Conservation (phyloP, 2,888 invertebrate species). For the Clanis bilineata region DNA sequence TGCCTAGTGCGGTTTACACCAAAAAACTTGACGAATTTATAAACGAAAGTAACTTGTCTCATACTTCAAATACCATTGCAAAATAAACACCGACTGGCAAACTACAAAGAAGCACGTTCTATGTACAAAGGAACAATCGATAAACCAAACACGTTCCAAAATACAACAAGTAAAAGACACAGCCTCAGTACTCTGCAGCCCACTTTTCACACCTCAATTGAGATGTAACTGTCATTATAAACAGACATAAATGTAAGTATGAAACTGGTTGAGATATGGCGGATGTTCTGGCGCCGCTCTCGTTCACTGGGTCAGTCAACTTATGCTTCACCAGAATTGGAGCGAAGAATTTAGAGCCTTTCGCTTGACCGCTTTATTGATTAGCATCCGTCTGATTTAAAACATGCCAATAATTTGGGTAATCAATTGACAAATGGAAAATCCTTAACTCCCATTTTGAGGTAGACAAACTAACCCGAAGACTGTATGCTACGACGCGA, state of each 20-base stretch:
- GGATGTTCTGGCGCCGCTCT: constrained; percentile 21
- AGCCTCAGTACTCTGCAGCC: background rate
- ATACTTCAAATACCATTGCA: no score
- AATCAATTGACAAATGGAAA: no score
- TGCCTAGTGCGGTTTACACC: no score
- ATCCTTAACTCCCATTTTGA: no score
- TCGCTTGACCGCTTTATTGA: constrained; percentile 19
- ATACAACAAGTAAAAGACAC: background rate
- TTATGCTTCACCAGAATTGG: constrained; percentile 20
- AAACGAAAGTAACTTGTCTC: no score
- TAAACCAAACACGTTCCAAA: background rate
- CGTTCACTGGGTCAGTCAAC: constrained; percentile 27
- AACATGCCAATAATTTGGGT: background rate
- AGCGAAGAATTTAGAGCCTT: constrained; percentile 28
- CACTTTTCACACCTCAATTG: constrained; percentile 8
- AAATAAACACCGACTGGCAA: background rate
- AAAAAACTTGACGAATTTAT: no score
- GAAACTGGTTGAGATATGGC: background rate
- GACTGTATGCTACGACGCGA: no score
- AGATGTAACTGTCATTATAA: background rate
- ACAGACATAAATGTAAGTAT: background rate
- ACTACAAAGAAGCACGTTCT: background rate
- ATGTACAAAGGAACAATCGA: background rate
- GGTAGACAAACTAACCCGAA: no score
- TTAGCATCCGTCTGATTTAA: background rate